Conservation (phyloP, 2,888 invertebrate species). For the Lacanobia wlatinum region DNA sequence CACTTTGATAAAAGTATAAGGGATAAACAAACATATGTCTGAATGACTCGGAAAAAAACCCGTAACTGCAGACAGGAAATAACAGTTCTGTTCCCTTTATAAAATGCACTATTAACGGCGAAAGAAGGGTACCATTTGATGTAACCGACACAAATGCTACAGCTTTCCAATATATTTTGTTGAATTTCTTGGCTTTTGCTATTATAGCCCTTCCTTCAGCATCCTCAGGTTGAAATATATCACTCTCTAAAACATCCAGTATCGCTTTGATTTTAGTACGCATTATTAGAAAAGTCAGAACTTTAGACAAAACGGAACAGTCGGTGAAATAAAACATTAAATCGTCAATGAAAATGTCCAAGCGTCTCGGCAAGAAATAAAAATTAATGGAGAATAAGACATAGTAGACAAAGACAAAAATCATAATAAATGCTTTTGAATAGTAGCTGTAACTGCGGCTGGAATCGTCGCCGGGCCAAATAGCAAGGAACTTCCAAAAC, state of each 20-base stretch:
- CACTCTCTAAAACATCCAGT: constrained; percentile 72
- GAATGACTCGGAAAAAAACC: constrained; percentile 73
- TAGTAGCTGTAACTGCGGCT: constrained; percentile 68
- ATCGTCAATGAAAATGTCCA: constrained; percentile 77
- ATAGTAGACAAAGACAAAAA: constrained; percentile 69
- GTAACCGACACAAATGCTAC: constrained; percentile 68
- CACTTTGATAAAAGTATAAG: constrained; percentile 77
- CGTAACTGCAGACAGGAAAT: constrained; percentile 75
- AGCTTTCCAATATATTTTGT: constrained; percentile 73
- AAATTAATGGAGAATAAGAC: constrained; percentile 73
- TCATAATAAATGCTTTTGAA: constrained; percentile 65
- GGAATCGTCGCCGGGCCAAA: constrained; percentile 68
- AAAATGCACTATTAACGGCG: constrained; percentile 72
- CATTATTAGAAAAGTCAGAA: constrained; percentile 72
- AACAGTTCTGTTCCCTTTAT: constrained; percentile 65
- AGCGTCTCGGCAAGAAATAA: constrained; percentile 71
- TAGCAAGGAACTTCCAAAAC: constrained; percentile 75
- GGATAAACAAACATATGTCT: constrained; percentile 71
- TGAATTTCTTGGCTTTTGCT: constrained; percentile 73
- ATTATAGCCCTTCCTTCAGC: constrained; percentile 68
- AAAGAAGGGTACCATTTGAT: constrained; percentile 66
- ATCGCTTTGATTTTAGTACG: constrained; percentile 69
- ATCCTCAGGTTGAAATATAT: constrained; percentile 74
- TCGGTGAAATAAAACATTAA: constrained; percentile 79
- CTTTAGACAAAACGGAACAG: constrained; percentile 73